A percentile compares a stretch with the other conserved stretches of the same genome.
Conservation (phyloP, 2,888 invertebrate species). For the Ophion slaviceki region DNA sequence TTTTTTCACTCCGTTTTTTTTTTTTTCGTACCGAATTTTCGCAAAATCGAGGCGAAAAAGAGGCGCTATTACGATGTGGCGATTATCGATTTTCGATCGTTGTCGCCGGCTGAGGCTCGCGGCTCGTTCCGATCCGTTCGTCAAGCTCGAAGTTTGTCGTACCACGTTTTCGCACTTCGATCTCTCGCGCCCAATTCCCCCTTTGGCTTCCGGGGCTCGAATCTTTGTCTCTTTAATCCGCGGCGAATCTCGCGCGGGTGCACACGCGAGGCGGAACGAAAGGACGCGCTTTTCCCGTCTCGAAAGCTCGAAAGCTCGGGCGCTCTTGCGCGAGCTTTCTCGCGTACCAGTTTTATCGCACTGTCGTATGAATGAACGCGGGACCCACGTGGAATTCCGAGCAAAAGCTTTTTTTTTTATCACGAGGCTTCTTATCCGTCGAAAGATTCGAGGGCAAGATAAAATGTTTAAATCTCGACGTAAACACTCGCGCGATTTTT, state of each 20-base stretch:
- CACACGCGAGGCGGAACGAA: not conserved
- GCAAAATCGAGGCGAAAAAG: too few relatives aligned
- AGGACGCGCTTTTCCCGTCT: not conserved
- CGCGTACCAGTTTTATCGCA: conserved; percentile 19
- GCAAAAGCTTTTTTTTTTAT: not conserved
- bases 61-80: too few relatives aligned
- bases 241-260: not conserved
- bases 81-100: too few relatives aligned
- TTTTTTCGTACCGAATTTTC: too few relatives aligned
- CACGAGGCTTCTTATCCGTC: not conserved
- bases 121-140: conserved; percentile 1
- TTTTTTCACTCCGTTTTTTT: too few relatives aligned
- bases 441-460: conserved; percentile 31
- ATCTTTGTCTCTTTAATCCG: not conserved
- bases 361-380: conserved; percentile 23
- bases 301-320: not conserved
- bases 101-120: too few relatives aligned
- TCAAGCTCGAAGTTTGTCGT: not conserved
- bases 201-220: not conserved
- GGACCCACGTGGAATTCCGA: conserved; percentile 12
- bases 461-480: not conserved
- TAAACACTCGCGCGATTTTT: conserved; percentile 11
- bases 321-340: not conserved
- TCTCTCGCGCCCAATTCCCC: not conserved
- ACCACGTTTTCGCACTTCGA: conserved; percentile 7